Conservation (phyloP, 2,888 invertebrate species). For the Cataglyphis rosenhaueri region DNA sequence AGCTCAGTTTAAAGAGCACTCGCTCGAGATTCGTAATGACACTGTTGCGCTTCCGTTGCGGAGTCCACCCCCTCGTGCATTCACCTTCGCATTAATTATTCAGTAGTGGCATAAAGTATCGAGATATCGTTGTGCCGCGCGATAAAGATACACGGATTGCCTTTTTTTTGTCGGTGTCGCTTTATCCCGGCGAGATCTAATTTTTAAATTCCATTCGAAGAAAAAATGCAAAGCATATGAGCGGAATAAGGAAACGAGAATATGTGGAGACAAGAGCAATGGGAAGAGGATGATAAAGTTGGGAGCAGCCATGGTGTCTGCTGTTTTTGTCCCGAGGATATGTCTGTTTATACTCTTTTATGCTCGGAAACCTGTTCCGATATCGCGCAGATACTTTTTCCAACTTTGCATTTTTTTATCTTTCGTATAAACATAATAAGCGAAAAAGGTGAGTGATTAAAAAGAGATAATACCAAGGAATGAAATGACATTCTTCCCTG, state of each 20-base stretch:
- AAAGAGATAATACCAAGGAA: not conserved
- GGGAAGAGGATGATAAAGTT: conserved; percentile 66
- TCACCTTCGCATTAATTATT: conserved; percentile 68
- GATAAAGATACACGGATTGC: conserved; percentile 54
- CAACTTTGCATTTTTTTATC: not conserved
- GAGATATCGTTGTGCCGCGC: conserved; percentile 57
- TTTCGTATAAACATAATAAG: not conserved
- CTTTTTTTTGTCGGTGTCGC: conserved; percentile 46
- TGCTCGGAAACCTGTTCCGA: conserved; percentile 75
- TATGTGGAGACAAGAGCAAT: conserved; percentile 57
- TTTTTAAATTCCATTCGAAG: conserved; percentile 81
- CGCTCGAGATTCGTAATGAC: conserved; percentile 59
- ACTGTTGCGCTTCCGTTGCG: conserved; percentile 43
- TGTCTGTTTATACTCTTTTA: conserved; percentile 78
- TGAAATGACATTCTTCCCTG: not conserved
- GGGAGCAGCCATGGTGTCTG: conserved; percentile 83
- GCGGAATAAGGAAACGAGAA: conserved; percentile 64
- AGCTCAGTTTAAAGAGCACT: conserved; percentile 60
- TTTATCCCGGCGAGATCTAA: conserved; percentile 76
- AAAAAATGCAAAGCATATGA: conserved; percentile 55
- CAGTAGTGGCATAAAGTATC: conserved; percentile 62
- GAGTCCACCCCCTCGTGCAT: conserved; percentile 54
- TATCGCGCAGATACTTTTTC: conserved; percentile 72
- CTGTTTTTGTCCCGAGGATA: conserved; percentile 82
- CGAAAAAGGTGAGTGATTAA: not conserved